Conservation (phyloP, 2,888 invertebrate species). For the Euzophera pinguis region DNA sequence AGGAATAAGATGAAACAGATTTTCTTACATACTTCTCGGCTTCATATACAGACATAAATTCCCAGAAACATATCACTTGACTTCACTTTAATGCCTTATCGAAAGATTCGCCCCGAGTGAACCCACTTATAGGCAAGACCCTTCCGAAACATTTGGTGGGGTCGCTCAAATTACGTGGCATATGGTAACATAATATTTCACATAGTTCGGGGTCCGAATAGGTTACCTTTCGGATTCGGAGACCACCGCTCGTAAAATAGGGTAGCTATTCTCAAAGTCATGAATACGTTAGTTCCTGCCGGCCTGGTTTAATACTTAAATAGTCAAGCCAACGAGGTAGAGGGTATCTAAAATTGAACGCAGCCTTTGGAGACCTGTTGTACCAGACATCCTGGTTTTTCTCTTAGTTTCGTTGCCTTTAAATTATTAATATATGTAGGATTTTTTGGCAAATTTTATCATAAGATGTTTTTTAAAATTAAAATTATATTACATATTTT, state of each 20-base stretch:
- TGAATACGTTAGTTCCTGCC: conserved; percentile 70
- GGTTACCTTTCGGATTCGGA: conserved; percentile 69
- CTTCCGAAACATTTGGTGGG: conserved; percentile 33
- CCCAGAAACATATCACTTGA: conserved; percentile 8
- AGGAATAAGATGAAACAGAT: too few relatives aligned
- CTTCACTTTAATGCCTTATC: conserved; percentile 17
- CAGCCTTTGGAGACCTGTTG: conserved; percentile 28
- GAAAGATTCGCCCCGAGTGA: conserved; percentile 27
- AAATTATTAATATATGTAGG: neutral
- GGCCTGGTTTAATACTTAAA: conserved; percentile 72
- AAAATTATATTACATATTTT: too few relatives aligned
- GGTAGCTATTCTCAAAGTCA: conserved; percentile 64
- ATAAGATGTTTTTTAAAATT: too few relatives aligned
- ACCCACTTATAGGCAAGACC: conserved; percentile 23
- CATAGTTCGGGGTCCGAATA: conserved; percentile 51
- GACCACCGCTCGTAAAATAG: conserved; percentile 68
- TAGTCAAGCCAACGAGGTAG: conserved; percentile 48
- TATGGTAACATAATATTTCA: conserved; percentile 58
- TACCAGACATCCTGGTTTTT: conserved; percentile 3
- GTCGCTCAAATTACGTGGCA: conserved; percentile 53
- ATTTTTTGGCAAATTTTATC: neutral
- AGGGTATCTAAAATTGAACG: conserved; percentile 38
- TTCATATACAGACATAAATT: neutral
- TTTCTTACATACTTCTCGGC: too few relatives aligned
- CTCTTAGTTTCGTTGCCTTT: neutral